Percentiles rank a stretch among this genome's conserved stretches.
Evolutionary conservation across 2,113 vertebrate genomes (phyloP).

Genomic region (Coptodon bakossiorum): DNA sequence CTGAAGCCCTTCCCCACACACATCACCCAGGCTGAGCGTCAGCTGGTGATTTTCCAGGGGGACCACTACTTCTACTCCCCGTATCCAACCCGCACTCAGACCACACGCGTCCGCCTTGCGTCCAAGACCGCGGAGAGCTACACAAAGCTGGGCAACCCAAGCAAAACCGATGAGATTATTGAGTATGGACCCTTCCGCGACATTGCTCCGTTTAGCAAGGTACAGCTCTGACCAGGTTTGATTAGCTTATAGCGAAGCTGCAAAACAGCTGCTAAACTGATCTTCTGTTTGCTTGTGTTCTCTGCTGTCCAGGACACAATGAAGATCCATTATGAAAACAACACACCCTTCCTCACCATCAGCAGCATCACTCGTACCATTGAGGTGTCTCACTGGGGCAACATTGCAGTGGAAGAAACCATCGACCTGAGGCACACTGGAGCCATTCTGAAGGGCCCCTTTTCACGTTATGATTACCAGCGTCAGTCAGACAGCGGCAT

Average conservation of each 20-base stretch:
- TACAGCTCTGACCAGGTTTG: slow-evolving; percentile 31
- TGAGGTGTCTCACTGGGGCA: slow-evolving; percentile 98
- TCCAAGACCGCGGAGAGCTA: slow-evolving; percentile 93
- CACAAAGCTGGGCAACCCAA: slow-evolving; percentile 91
- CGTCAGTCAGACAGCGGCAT: slow-evolving; percentile 96
- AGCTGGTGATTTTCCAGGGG: slow-evolving; percentile 95
- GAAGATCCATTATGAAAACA: slow-evolving; percentile 98
- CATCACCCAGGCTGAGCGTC: slow-evolving; percentile 92
- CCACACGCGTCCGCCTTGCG: slow-evolving; percentile 84
- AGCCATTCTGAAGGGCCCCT: slow-evolving; percentile 90
- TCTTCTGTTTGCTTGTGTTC: not conserved
- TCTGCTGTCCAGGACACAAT: slow-evolving; percentile 76
- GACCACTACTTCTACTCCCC: slow-evolving; percentile 96
- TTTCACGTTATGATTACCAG: slow-evolving; percentile 97
- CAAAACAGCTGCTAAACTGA: not conserved
- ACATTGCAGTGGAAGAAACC: slow-evolving; percentile 95
- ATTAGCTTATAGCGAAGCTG: not conserved
- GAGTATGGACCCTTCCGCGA: slow-evolving; percentile 95
- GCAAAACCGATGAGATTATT: slow-evolving; percentile 83
- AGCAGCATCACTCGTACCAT: slow-evolving; percentile 89
- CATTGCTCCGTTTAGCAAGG: slow-evolving; percentile 84
- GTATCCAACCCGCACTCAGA: slow-evolving; percentile 85
- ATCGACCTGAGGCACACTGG: slow-evolving; percentile 95
- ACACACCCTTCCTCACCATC: slow-evolving; percentile 92
- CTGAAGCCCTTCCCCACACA: slow-evolving; percentile 90